phyloP scores from a whole-genome alignment of 2,888 invertebrate species.

The Chouioia cunea region DNA sequence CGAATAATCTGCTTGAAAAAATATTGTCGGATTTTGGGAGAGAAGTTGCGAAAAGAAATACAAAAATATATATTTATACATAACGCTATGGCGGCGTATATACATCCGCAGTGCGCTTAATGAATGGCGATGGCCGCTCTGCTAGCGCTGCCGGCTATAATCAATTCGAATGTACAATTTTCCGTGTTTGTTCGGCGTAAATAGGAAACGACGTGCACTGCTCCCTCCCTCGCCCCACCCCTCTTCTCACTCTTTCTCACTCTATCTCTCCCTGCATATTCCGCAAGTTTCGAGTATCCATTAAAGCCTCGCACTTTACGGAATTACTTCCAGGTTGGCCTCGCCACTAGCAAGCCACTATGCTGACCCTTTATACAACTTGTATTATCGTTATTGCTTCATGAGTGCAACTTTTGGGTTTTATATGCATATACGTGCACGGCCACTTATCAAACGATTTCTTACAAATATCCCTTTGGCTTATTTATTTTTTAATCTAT shows the following conservation, averaged over 20 bases:
- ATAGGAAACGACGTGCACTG: slow-evolving; percentile 42
- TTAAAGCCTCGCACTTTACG: slow-evolving; percentile 47
- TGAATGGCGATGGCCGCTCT: slow-evolving; percentile 35
- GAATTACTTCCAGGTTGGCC: slow-evolving; percentile 40
- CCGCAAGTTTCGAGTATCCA: slow-evolving; percentile 47
- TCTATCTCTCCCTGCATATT: neutral
- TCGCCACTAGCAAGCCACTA: neutral
- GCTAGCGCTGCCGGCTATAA: slow-evolving; percentile 30
- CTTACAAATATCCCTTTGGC: no score
- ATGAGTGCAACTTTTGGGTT: slow-evolving; percentile 42
- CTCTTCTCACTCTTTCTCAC: neutral
- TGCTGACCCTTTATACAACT: slow-evolving; percentile 29
- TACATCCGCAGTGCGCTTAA: slow-evolving; percentile 29
- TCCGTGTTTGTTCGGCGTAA: slow-evolving; percentile 43
- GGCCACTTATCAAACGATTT: no score
- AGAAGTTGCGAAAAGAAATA: neutral
- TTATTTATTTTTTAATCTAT: no score
- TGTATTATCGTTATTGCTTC: slow-evolving; percentile 43
- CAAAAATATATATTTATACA: no score
- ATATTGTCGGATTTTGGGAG: neutral
- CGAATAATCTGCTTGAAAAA: no score
- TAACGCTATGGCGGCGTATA: no score
- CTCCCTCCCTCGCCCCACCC: neutral
- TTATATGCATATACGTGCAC: no score
- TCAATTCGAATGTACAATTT: slow-evolving; percentile 47